Base-by-base conservation (phyloP, 2,888 invertebrate species). In the Ophion slaviceki region DNA sequence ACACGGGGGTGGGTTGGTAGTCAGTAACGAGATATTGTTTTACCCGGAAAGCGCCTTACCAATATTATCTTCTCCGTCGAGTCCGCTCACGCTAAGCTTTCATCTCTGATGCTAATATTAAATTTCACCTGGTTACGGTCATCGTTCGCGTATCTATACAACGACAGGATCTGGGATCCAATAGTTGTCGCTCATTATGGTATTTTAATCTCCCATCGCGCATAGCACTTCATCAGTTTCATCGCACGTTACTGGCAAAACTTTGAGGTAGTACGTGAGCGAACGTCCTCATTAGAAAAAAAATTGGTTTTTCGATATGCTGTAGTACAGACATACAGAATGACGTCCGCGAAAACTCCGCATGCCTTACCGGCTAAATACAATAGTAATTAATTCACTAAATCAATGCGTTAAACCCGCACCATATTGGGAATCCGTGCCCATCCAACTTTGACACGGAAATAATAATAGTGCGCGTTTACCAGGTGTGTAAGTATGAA, bases 1-100 rank as follows among this genome's bases (percentile, higher is more conserved):
- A 75, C 45, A 45, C 53, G 24, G 75, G 40, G n/a, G 71, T 62
- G 14, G 57, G 24, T 53, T 62, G 68, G 64, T 71, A 67, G 62
- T 64, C 71, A 71, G 82, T 90, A 92, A 91, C 88, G 86, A 88
- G 91, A 92, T 92, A 92, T 91, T 90, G 89, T 89, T 89, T 85
- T 84, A 87, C 84, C 82, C 67, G 70, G 68, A 61, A 11, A 86
- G 83, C 76, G 84, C 68, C 72, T 88, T 79, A 86, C 86, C 87
- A 89, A 89, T 89, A 90, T 89, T 89, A 89, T 89, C 88, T 74
- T 88, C 79, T 59, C 76, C 68, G 68, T 68, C 24, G 61, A 72
- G 72, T 32, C 24, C 64, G 78, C 40, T 57, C 81, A 32, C 80
- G 85, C 84, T 75, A 85, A 75, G 74, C 84, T 81, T 82, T 75